Evolutionary conservation across 1,140 invertebrate genomes (phyloP).

Genomic region (Trinorchestia longiramus): DNA sequence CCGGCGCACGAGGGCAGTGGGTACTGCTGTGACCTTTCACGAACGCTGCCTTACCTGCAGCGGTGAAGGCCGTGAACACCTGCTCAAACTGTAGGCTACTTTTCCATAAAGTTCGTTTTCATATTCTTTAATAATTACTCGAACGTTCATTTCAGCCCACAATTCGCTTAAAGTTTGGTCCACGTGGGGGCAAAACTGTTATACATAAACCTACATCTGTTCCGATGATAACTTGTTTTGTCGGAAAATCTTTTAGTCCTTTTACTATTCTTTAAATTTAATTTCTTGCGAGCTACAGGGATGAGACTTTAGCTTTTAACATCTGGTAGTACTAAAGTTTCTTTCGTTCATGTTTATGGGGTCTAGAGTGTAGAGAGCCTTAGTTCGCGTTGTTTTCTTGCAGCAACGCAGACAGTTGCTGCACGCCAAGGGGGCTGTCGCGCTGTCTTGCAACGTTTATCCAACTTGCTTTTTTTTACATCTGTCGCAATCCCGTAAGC

Average conservation of each 20-base stretch:
- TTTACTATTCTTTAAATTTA: neutral
- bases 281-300: neutral
- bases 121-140: neutral
- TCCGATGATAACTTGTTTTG: neutral
- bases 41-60: neutral
- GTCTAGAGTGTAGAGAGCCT: neutral
- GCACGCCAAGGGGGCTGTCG: neutral
- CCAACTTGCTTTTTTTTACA: neutral
- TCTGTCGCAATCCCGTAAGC: neutral
- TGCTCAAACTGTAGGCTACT: neutral
- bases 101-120: neutral
- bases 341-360: neutral
- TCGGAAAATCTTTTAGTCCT: neutral
- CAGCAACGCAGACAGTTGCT: neutral
- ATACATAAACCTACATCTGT: neutral
- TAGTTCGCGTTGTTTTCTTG: neutral
- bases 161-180: neutral
- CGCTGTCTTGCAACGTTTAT: neutral
- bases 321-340: neutral
- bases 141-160: neutral
- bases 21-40: neutral
- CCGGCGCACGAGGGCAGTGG: neutral
- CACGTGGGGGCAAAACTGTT: neutral
- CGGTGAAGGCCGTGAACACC: conserved; percentile 3
- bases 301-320: neutral